A percentile compares a stretch with the other conserved stretches of the same genome.
Conservation (phyloP, 2,113 vertebrate genomes). For the Rhynchopsitta pachyrhyncha region DNA sequence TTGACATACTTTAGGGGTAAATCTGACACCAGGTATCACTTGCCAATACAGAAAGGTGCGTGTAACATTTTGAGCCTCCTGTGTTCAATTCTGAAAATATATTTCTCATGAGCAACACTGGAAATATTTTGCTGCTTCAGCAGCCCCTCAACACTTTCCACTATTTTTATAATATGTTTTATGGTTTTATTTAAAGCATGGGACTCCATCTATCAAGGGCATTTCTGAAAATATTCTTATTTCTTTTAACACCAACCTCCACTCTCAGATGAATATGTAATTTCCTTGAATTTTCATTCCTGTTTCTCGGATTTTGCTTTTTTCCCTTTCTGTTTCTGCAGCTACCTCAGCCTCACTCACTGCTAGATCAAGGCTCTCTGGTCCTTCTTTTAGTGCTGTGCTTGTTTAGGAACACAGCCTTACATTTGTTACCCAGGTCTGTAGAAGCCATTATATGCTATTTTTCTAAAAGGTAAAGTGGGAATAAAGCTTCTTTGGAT, state of each 20-base stretch:
- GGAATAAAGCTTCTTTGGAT: not conserved
- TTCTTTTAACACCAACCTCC: not conserved
- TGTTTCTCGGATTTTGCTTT: not conserved
- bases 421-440: not conserved
- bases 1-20: not conserved
- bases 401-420: not conserved
- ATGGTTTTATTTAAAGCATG: conserved; percentile 4
- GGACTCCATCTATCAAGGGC: not conserved
- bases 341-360: not conserved
- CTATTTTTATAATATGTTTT: not conserved
- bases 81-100: not conserved
- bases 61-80: not conserved
- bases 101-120: not conserved
- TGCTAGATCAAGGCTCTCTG: not conserved
- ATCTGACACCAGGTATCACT: not conserved
- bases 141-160: not conserved
- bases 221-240: conserved; percentile 27
- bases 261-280: not conserved
- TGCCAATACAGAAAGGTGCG: not conserved
- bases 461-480: not conserved
- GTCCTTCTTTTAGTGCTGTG: not conserved
- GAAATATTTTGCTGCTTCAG: not conserved
- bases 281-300: not conserved
- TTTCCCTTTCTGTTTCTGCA: not conserved
- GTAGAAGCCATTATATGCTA: not conserved